Conservation (phyloP, 1,140 invertebrate genomes). For the Nymphalis io region DNA sequence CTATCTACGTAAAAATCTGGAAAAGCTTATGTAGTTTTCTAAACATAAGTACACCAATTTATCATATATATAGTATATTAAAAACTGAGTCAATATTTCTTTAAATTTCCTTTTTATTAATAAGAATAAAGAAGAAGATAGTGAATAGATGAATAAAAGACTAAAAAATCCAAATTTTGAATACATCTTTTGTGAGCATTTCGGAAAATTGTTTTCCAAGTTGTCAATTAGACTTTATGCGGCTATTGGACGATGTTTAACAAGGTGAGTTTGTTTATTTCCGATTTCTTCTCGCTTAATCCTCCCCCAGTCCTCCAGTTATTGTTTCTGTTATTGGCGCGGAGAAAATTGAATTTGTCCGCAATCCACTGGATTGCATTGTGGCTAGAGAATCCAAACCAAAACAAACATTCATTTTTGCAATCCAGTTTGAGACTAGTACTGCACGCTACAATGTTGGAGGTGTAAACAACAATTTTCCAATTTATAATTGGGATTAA, state of each 20-base stretch:
- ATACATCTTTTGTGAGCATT: not conserved
- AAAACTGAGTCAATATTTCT: too few species aligned
- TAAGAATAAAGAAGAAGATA: too few species aligned
- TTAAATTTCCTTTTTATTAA: too few species aligned
- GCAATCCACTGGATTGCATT: conserved; percentile 67
- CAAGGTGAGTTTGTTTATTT: conserved; percentile 31
- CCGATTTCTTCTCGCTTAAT: conserved; percentile 34
- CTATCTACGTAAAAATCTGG: too few species aligned
- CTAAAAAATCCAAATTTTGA: too few species aligned
- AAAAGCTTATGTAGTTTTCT: too few species aligned
- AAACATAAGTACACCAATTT: too few species aligned
- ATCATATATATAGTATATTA: too few species aligned
- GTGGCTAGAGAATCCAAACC: conserved; percentile 49
- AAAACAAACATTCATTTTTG: conserved; percentile 64
- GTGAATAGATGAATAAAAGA: too few species aligned
- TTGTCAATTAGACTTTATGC: conserved; percentile 28
- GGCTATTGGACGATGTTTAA: conserved; percentile 32
- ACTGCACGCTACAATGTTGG: conserved; percentile 39
- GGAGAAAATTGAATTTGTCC: conserved; percentile 75
- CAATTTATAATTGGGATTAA: conserved; percentile 16
- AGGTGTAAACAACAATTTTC: conserved; percentile 31
- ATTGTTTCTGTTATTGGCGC: conserved; percentile 70
- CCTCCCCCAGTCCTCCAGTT: conserved; percentile 43
- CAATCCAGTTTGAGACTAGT: conserved; percentile 48
- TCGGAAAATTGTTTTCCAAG: conserved; percentile 12